phyloP scores from a whole-genome alignment of 2,797 vertebrate species.

The Salmo trutta region DNA sequence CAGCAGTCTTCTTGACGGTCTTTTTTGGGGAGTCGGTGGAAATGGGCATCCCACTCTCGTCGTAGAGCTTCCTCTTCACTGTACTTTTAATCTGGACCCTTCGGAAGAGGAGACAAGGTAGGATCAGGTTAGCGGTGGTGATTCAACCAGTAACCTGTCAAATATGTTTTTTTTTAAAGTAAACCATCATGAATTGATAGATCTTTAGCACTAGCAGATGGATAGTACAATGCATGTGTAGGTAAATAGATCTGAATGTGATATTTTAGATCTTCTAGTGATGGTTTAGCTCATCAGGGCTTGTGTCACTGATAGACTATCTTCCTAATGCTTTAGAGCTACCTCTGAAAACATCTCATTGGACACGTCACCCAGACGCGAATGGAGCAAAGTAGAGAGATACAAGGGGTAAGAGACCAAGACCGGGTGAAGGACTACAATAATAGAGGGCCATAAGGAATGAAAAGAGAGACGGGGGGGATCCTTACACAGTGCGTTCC shows the following conservation, averaged over 20 bases:
- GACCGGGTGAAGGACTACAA: not conserved
- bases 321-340: conserved; percentile 24
- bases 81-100: conserved; percentile 83
- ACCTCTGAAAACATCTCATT: not conserved
- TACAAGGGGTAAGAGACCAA: not conserved
- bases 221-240: not conserved
- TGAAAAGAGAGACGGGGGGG: conserved; percentile 16
- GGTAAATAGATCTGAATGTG: not conserved
- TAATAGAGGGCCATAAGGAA: not conserved
- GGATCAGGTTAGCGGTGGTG: not conserved
- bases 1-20: conserved; percentile 72
- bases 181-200: not conserved
- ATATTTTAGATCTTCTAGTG: not conserved
- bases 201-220: not conserved
- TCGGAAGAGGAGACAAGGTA: conserved; percentile 7
- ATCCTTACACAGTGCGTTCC: conserved; percentile 79
- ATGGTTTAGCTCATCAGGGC: not conserved
- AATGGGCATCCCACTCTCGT: conserved; percentile 76
- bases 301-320: conserved; percentile 10
- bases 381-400: conserved; percentile 16
- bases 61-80: conserved; percentile 85
- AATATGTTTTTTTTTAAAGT: not conserved
- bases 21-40: conserved; percentile 79
- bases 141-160: not conserved
- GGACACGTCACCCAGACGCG: conserved; percentile 28